Evolutionary conservation across 2,888 invertebrate species (phyloP).

Genomic region (Ypsolopha scabrella): DNA sequence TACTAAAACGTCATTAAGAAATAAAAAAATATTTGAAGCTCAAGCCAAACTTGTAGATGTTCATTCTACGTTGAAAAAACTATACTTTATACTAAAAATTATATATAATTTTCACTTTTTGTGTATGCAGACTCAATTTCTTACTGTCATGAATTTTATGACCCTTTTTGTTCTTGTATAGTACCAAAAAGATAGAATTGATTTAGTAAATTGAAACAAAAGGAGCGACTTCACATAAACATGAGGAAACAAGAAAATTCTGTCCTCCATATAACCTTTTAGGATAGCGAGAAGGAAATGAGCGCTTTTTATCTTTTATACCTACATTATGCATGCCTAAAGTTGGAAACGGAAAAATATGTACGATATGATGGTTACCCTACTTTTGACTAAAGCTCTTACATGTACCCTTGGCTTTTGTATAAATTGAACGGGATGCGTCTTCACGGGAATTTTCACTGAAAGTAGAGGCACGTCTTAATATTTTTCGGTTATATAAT

Average conservation of each 20-base stretch:
- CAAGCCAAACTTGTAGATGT: not conserved
- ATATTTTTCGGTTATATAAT: not conserved
- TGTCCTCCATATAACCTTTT: not conserved
- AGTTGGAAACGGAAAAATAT: not conserved
- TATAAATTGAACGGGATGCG: not conserved
- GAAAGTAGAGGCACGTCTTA: not conserved
- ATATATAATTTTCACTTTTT: no score
- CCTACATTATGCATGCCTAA: constrained; percentile 1
- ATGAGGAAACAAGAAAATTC: not conserved
- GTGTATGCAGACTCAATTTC: no score
- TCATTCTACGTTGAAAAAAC: no score
- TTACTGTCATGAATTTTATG: no score
- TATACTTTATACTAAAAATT: no score
- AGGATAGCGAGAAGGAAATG: not conserved
- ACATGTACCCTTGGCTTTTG: not conserved
- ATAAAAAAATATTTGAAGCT: not conserved
- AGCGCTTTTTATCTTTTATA: constrained; percentile 1
- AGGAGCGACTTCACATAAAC: not conserved
- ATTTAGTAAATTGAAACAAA: no score
- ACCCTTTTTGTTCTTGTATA: no score
- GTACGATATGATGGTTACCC: not conserved
- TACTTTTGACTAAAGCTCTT: not conserved
- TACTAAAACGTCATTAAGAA: not conserved
- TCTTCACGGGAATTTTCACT: not conserved
- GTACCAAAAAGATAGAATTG: no score